These are phyloP conservation scores for Lagopus muta DNA, from an alignment of 2,113 vertebrate species.

Conservation along the genomic window DNA sequence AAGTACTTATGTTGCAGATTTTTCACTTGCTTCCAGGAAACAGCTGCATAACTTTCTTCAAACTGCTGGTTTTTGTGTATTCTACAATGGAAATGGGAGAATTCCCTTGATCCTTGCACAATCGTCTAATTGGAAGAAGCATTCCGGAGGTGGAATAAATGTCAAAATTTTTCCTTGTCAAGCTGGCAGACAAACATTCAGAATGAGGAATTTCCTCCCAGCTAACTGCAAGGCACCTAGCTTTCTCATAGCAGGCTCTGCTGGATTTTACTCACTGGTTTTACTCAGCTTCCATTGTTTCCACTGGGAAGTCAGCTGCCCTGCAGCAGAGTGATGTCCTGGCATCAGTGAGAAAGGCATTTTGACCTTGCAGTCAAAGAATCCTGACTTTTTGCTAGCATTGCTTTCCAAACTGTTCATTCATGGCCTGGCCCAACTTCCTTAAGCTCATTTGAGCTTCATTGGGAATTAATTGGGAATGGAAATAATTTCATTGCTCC, in stretches of 20 bases:
- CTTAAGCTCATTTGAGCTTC: neutral
- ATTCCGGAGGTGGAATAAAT: neutral
- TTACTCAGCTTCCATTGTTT: neutral
- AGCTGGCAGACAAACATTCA: neutral
- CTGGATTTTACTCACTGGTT: neutral
- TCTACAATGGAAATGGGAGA: neutral
- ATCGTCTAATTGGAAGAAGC: neutral
- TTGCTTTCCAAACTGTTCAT: neutral
- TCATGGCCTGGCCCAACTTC: neutral
- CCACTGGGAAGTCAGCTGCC: neutral
- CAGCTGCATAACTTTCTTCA: neutral
- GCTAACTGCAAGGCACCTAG: neutral
- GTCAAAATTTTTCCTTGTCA: slow-evolving; percentile 4
- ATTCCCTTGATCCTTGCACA: slow-evolving; percentile 6
- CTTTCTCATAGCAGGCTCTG: neutral
- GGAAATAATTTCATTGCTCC: slow-evolving; percentile 8
- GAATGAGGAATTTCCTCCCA: neutral
- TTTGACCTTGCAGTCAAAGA: neutral
- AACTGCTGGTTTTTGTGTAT: neutral
- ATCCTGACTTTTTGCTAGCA: neutral
- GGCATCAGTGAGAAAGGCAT: neutral
- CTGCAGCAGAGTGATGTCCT: neutral
- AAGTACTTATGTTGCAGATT: neutral
- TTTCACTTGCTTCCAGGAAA: slow-evolving; percentile 21
- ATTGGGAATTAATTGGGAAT: neutral